These are phyloP conservation scores for Cyclophora punctaria DNA, from an alignment of 2,888 invertebrate species.

Conservation along the genomic window DNA sequence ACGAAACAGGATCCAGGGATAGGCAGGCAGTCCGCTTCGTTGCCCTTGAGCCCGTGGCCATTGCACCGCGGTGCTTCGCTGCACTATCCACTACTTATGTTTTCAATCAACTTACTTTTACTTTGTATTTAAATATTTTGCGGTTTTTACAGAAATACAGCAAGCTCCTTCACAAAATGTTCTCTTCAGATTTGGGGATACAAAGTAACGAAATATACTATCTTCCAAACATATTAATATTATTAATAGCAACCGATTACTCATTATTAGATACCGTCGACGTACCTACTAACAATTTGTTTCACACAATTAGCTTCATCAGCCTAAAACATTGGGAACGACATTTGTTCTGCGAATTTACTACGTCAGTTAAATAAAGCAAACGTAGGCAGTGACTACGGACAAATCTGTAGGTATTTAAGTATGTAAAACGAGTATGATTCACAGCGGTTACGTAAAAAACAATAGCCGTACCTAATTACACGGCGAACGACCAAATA, in stretches of 20 bases:
- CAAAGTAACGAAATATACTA: too few relatives aligned
- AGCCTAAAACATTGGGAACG: too few relatives aligned
- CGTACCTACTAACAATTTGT: too few relatives aligned
- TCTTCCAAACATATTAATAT: too few relatives aligned
- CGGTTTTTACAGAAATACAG: too few relatives aligned
- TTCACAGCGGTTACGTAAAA: constrained; percentile 40
- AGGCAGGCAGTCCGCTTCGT: constrained; percentile 25
- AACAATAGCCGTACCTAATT: constrained; percentile 30
- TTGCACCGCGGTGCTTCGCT: constrained; percentile 7
- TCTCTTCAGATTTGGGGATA: too few relatives aligned
- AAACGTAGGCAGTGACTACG: not conserved
- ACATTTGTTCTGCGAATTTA: too few relatives aligned
- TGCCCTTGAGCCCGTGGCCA: constrained; percentile 33
- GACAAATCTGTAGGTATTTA: not conserved
- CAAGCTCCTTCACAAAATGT: too few relatives aligned
- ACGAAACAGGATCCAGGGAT: constrained; percentile 55
- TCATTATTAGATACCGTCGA: too few relatives aligned
- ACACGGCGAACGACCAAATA: constrained; percentile 23
- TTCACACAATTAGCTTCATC: too few relatives aligned
- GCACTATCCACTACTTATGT: not conserved
- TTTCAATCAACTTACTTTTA: not conserved
- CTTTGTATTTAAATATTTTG: not conserved
- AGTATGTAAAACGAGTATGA: constrained; percentile 25
- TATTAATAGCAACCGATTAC: too few relatives aligned
- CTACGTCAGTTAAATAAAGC: not conserved